phyloP scores from a whole-genome alignment of 2,888 invertebrate species.

The Trachelus tabidus region DNA sequence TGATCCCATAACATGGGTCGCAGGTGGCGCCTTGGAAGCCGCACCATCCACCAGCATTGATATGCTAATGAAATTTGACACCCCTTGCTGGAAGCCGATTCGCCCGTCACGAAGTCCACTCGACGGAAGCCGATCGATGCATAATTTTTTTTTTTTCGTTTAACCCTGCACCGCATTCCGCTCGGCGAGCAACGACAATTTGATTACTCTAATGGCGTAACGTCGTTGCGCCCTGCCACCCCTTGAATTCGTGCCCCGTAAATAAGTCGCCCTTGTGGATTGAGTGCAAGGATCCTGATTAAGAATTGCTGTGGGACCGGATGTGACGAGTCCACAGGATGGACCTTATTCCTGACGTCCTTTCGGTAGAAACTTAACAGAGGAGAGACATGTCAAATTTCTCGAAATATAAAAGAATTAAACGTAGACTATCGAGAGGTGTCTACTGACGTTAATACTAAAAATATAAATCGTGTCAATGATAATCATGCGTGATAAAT shows the following conservation, averaged over 20 bases:
- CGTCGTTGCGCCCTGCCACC: constrained; percentile 36
- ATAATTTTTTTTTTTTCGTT: constrained; percentile 44
- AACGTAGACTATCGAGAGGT: not conserved
- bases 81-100: constrained; percentile 37
- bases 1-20: constrained; percentile 61
- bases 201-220: constrained; percentile 60
- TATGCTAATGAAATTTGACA: constrained; percentile 66
- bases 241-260: constrained; percentile 12
- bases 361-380: not conserved
- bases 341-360: not conserved
- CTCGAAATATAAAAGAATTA: not conserved
- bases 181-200: constrained; percentile 44
- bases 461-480: not conserved
- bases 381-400: too few relatives aligned
- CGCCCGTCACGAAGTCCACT: constrained; percentile 28
- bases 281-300: not conserved
- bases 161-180: constrained; percentile 44
- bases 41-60: constrained; percentile 65
- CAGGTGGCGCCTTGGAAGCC: constrained; percentile 59
- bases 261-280: constrained; percentile 11
- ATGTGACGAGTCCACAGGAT: not conserved
- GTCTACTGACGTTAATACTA: not conserved
- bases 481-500: not conserved
- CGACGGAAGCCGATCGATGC: constrained; percentile 17
- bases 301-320: not conserved